Percentiles rank a stretch among this genome's conserved stretches.
These are phyloP conservation scores for Prochilodus magdalenae DNA, from an alignment of 2,113 vertebrate species.

Conservation along the genomic window DNA sequence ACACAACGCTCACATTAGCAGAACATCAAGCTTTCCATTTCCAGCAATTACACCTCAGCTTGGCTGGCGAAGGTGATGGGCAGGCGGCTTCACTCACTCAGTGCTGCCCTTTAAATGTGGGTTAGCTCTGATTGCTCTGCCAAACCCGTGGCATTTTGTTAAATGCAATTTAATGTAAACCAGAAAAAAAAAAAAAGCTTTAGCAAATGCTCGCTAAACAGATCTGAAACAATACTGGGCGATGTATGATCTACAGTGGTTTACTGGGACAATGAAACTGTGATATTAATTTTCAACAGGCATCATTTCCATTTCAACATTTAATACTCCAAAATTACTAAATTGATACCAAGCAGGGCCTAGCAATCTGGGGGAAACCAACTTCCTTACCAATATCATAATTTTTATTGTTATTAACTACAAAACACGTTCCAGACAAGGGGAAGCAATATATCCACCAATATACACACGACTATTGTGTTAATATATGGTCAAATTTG, in stretches of 20 bases:
- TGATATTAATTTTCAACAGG: neutral
- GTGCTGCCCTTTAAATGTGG: slow-evolving; percentile 37
- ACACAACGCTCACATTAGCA: slow-evolving; percentile 65
- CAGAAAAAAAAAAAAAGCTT: neutral
- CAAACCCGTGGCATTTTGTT: slow-evolving; percentile 34
- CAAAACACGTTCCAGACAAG: no score
- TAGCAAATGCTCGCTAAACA: neutral
- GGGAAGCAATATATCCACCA: no score
- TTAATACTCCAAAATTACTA: no score
- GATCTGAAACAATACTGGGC: neutral
- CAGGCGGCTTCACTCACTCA: neutral
- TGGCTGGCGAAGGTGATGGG: slow-evolving; percentile 16
- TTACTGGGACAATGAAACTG: neutral
- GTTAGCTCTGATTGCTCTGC: slow-evolving; percentile 38
- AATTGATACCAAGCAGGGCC: no score
- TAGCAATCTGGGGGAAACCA: no score
- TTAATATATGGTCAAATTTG: no score
- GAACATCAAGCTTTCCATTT: slow-evolving; percentile 55
- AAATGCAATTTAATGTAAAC: slow-evolving; percentile 27
- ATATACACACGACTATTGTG: no score
- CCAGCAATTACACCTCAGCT: slow-evolving; percentile 60
- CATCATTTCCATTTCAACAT: no score
- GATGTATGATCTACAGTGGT: neutral
- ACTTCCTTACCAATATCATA: no score
- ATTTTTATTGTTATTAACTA: no score